A percentile compares a stretch with the other conserved stretches of the same genome.
Evolutionary conservation across 2,888 invertebrate genomes (phyloP).

Genomic region (Oeneis ivallda): DNA sequence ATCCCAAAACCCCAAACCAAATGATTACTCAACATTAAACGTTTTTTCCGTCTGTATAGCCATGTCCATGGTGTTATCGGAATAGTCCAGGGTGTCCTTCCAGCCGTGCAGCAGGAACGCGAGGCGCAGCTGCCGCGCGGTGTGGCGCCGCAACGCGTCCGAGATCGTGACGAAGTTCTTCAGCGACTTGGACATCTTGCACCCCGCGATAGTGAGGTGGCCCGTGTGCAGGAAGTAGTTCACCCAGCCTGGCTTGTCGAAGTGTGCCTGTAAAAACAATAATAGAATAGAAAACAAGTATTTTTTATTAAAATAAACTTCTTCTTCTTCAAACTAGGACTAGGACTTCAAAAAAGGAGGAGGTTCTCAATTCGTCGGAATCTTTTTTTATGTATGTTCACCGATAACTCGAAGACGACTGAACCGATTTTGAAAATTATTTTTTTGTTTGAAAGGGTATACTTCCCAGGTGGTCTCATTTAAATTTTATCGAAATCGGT

Average conservation of each 20-base stretch:
- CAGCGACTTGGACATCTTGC: slow-evolving; percentile 99
- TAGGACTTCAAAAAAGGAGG: too few relatives aligned
- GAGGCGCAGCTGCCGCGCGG: slow-evolving; percentile 94
- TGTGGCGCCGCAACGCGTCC: slow-evolving; percentile 92
- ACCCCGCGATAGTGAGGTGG: slow-evolving; percentile 97
- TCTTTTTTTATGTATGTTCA: too few relatives aligned
- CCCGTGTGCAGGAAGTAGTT: slow-evolving; percentile 99
- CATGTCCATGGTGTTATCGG: slow-evolving; percentile 96
- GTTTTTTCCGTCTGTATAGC: slow-evolving; percentile 95
- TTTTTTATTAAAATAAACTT: too few relatives aligned
- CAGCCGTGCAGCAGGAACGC: slow-evolving; percentile 98
- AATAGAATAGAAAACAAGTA: too few relatives aligned
- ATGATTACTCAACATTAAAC: slow-evolving; percentile 84
- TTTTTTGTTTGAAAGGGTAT: too few relatives aligned
- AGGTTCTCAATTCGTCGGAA: too few relatives aligned
- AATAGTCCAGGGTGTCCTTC: slow-evolving; percentile 99
- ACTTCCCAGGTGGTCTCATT: too few relatives aligned
- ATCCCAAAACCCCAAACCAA: too few relatives aligned
- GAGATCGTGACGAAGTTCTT: slow-evolving; percentile 98
- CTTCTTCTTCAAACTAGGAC: too few relatives aligned
- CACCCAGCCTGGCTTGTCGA: slow-evolving; percentile 95
- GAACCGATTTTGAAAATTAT: too few relatives aligned
- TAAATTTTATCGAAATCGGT: too few relatives aligned
- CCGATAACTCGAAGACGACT: too few relatives aligned
- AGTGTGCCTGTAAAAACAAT: slow-evolving; percentile 88